Evolutionary conservation across 1,140 invertebrate species (phyloP).

Genomic region (Saccostrea echinata): DNA sequence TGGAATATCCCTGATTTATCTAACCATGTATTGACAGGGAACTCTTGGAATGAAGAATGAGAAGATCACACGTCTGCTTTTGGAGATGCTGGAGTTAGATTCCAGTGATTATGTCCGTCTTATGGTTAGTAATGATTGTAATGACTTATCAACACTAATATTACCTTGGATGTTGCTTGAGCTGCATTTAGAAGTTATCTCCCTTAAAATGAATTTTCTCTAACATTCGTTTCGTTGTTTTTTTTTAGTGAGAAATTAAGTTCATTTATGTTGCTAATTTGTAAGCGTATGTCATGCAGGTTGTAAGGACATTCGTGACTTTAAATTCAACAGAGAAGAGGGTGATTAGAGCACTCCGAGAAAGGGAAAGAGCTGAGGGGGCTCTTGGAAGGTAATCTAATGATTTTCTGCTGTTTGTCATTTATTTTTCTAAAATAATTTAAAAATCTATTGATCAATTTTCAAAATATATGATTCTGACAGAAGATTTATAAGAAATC

Average conservation of each 20-base stretch:
- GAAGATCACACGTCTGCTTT: constrained; percentile 71
- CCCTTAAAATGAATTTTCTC: not conserved
- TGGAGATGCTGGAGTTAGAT: constrained; percentile 79
- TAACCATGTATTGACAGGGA: constrained; percentile 66
- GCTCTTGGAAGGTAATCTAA: constrained; percentile 62
- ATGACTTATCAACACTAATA: not conserved
- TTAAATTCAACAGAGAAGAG: constrained; percentile 71
- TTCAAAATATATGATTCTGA: no score
- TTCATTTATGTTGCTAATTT: constrained; percentile 10
- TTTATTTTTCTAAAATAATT: no score
- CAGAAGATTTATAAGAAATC: no score
- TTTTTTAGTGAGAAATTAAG: not conserved
- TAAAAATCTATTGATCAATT: no score
- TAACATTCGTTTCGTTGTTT: not conserved
- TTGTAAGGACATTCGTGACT: constrained; percentile 72
- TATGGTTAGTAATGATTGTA: constrained; percentile 68
- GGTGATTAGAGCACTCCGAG: constrained; percentile 71
- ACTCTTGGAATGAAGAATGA: constrained; percentile 78
- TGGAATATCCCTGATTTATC: not conserved
- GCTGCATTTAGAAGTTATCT: not conserved
- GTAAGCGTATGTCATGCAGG: constrained; percentile 59
- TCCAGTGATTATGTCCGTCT: constrained; percentile 78
- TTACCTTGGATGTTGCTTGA: not conserved
- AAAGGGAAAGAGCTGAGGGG: constrained; percentile 74
- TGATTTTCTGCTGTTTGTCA: no score